phyloP scores from a whole-genome alignment of 2,888 invertebrate species.

The Polydrusus cervinus region DNA sequence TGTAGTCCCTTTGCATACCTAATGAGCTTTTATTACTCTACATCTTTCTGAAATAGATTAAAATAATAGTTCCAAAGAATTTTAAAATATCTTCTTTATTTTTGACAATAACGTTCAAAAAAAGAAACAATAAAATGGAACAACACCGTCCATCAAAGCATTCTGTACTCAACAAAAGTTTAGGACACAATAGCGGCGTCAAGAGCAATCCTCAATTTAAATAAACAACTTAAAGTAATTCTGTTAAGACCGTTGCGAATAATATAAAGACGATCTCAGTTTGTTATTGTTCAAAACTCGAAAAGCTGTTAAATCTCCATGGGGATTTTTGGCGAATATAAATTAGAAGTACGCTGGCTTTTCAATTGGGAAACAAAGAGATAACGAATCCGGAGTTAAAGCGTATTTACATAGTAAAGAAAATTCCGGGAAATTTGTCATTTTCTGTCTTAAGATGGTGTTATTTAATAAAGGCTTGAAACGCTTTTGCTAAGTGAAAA shows the following conservation, averaged over 20 bases:
- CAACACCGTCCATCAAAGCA: slow-evolving; percentile 6
- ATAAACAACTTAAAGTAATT: slow-evolving; percentile 69
- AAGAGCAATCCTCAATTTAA: slow-evolving; percentile 66
- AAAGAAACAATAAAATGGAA: slow-evolving; percentile 12
- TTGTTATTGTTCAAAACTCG: slow-evolving; percentile 68
- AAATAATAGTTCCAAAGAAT: no score
- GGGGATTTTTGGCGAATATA: slow-evolving; percentile 67
- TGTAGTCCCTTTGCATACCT: no score
- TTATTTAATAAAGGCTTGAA: slow-evolving; percentile 35
- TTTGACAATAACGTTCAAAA: neutral
- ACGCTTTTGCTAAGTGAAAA: slow-evolving; percentile 31
- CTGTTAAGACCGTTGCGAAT: slow-evolving; percentile 67
- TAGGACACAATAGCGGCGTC: slow-evolving; percentile 44
- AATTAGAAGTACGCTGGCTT: slow-evolving; percentile 68
- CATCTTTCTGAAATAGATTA: no score
- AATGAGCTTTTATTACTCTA: no score
- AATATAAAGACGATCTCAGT: slow-evolving; percentile 65
- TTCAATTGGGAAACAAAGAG: slow-evolving; percentile 67
- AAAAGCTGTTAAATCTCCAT: slow-evolving; percentile 63
- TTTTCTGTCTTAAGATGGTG: slow-evolving; percentile 31
- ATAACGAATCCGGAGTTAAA: slow-evolving; percentile 54
- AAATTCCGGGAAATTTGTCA: slow-evolving; percentile 49
- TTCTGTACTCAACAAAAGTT: slow-evolving; percentile 26
- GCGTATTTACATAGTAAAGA: slow-evolving; percentile 52
- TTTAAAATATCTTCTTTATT: neutral